Base-by-base conservation (phyloP, 2,888 invertebrate species). In the Baronia brevicornis region DNA sequence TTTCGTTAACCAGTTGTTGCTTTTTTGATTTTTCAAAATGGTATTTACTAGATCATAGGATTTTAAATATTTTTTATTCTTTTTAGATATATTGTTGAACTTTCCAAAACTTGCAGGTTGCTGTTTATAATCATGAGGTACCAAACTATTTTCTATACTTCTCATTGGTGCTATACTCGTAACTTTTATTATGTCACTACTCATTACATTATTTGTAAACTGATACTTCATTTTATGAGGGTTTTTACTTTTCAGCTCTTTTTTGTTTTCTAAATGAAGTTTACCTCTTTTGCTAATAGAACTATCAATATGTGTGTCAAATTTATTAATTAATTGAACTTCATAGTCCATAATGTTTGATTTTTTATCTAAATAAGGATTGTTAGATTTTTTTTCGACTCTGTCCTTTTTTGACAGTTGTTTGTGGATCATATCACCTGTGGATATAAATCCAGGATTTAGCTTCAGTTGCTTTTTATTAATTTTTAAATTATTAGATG, bases 31-130 rank as follows among this genome's bases (percentile, higher is more conserved):
- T 17, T 40, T 47, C 8, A 63, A 32, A 41, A 72, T 49, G 4
- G 75, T 65, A 43, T 67, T 51, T 7, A 79, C 39, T 17, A 79
- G 57, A 40, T 78, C 77, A 41, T 65, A 60, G 0, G 73, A 68
- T 11, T 63, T 67, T 39, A 60, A 55, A 29, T 43, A 49, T 1
- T 19, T 6, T 29, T 54, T 56, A 7, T 41, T 28, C 23, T 31
- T 26, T 28, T 18, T 41, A 2, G 27, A 21, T 23, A 28, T 20
- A 13, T n/a, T n/a, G n/a, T n/a, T n/a, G n/a, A 14, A n/a, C 1
- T 29, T 6, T 3, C 4, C 20, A 13, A 6, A 13, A 19, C n/a
- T 11, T 7, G 18, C 12, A 4, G 12, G 8, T 15, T 5, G 18
- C 11, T 19, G 5, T 11, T 20, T n/a, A 0, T 20, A n/a, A 11